Conservation (phyloP, 2,797 vertebrate species). For the Ctenopoma multispine region DNA sequence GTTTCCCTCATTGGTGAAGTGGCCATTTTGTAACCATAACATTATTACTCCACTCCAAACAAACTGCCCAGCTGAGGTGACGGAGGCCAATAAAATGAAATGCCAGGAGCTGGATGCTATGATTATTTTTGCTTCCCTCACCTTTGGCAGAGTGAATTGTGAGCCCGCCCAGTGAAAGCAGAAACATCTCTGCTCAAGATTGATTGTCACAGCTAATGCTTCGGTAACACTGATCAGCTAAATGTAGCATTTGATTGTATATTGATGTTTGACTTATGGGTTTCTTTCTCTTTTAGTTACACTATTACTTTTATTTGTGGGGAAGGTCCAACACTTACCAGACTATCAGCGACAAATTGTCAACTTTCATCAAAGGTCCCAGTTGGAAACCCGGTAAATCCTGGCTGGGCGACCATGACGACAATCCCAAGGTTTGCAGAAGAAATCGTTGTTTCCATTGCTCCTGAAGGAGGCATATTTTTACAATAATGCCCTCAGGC, state of each 20-base stretch:
- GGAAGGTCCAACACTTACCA: conserved; percentile 82
- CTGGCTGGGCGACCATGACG: conserved; percentile 88
- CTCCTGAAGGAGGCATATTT: conserved; percentile 15
- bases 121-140: conserved; percentile 72
- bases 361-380: conserved; percentile 91
- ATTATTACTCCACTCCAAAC: conserved; percentile 80
- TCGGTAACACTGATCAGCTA: conserved; percentile 38
- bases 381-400: conserved; percentile 93
- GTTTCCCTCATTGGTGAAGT: conserved; percentile 61
- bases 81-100: conserved; percentile 66
- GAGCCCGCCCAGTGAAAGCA: conserved; percentile 58
- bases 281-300: conserved; percentile 80
- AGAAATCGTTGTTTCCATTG: conserved; percentile 1
- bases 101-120: conserved; percentile 60
- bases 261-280: conserved; percentile 41
- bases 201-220: conserved; percentile 24
- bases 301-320: conserved; percentile 89
- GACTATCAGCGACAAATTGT: conserved; percentile 88
- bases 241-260: conserved; percentile 47
- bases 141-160: conserved; percentile 38
- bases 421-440: conserved; percentile 86
- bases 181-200: conserved; percentile 53
- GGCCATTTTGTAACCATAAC: conserved; percentile 77
- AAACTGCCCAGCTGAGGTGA: conserved; percentile 69
- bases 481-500: conserved; percentile 17